phyloP scores from a whole-genome alignment of 2,888 invertebrate species.

The Deroplatys truncata region DNA sequence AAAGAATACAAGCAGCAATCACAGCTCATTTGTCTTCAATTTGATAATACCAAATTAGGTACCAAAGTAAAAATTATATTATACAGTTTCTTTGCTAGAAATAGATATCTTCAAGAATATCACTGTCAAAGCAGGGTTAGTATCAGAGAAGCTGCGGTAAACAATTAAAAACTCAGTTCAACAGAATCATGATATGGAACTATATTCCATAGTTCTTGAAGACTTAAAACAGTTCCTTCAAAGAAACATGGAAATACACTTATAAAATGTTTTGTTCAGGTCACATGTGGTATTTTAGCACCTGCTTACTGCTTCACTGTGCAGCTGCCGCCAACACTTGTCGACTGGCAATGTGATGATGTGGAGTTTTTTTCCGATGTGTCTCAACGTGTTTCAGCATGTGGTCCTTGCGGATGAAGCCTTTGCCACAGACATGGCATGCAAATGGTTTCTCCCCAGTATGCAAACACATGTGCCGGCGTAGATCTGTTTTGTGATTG shows the following conservation, averaged over 20 bases:
- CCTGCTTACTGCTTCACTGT: neutral
- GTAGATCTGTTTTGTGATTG: conserved; percentile 85
- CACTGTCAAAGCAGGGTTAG: neutral
- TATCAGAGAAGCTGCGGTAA: neutral
- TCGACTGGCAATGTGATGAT: neutral
- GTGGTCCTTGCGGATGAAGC: conserved; percentile 87
- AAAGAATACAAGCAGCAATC: neutral
- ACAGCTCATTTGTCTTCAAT: neutral
- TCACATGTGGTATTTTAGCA: neutral
- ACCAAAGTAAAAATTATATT: neutral
- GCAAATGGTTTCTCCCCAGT: conserved; percentile 80
- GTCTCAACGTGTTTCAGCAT: conserved; percentile 84
- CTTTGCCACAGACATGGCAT: conserved; percentile 78
- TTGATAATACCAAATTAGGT: neutral
- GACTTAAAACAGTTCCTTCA: neutral
- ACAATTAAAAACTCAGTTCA: neutral
- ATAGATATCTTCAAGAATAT: neutral
- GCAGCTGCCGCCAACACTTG: neutral
- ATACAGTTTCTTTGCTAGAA: neutral
- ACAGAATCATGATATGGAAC: neutral
- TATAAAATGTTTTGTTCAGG: neutral
- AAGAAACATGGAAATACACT: neutral
- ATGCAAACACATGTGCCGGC: conserved; percentile 82
- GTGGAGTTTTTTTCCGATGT: conserved; percentile 58
- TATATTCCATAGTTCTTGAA: neutral